Percentiles rank a stretch among this genome's conserved stretches.
phyloP scores from a whole-genome alignment of 64 coral and sea anemone genomes.

The Actinia tenebrosa region DNA sequence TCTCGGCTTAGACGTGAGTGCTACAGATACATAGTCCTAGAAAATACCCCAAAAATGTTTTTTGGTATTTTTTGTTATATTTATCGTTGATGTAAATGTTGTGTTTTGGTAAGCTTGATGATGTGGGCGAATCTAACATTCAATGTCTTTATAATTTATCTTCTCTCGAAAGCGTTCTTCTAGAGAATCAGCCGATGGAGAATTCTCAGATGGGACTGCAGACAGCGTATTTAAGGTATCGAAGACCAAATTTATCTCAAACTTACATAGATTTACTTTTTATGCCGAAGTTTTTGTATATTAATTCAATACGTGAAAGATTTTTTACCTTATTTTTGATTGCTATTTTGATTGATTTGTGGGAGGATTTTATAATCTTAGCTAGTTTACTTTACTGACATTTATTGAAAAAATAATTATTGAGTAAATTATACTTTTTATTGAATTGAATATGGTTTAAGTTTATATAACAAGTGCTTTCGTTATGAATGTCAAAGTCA shows the following conservation, averaged over 20 bases:
- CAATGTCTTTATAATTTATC: neutral
- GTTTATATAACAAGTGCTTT: neutral
- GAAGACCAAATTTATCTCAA: neutral
- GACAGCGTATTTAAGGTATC: constrained; percentile 77
- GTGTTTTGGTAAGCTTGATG: neutral
- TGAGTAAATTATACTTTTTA: neutral
- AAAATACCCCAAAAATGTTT: neutral
- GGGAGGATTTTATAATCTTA: neutral
- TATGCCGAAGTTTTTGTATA: neutral
- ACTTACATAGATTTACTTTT: neutral
- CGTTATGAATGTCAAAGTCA: too few relatives aligned
- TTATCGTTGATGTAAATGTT: neutral
- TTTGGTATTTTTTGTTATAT: neutral
- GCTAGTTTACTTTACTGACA: too few relatives aligned
- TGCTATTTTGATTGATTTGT: too few relatives aligned
- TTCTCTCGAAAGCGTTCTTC: neutral
- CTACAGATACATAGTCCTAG: neutral
- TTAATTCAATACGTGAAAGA: neutral
- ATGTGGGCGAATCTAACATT: neutral
- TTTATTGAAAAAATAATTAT: neutral
- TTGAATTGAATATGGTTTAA: neutral
- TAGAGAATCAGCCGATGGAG: constrained; percentile 58
- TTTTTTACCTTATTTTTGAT: neutral
- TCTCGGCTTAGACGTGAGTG: constrained; percentile 72
- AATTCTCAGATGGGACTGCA: constrained; percentile 50